phyloP scores from a whole-genome alignment of 1,140 invertebrate genomes.

The Riptortus pedestris region DNA sequence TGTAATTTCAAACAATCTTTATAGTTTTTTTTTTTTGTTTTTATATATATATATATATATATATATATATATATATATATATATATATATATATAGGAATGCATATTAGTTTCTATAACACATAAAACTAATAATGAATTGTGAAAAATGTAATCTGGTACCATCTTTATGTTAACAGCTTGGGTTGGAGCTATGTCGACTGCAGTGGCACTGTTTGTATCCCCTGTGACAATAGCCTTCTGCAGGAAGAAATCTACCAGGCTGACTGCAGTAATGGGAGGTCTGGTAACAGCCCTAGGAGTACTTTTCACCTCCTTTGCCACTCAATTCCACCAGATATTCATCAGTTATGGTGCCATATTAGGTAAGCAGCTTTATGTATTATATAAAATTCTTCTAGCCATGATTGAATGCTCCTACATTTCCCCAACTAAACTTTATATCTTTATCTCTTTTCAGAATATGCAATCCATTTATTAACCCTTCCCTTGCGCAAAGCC shows the following conservation, averaged over 20 bases:
- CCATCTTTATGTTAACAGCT: conserved; percentile 47
- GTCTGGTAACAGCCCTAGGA: conserved; percentile 70
- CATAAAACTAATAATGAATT: background rate
- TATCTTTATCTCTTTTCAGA: too few species aligned
- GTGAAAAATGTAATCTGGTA: background rate
- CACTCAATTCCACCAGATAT: conserved; percentile 77
- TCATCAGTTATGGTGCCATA: conserved; percentile 67
- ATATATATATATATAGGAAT: background rate
- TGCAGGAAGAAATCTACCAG: conserved; percentile 76
- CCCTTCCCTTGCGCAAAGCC: too few species aligned
- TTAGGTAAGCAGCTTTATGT: conserved; percentile 40
- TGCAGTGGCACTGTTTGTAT: conserved; percentile 65
- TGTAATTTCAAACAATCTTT: too few species aligned
- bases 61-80: background rate
- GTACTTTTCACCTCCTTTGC: conserved; percentile 82
- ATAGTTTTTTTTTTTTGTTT: background rate
- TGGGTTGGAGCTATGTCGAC: conserved; percentile 75
- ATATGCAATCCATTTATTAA: too few species aligned
- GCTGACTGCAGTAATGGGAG: conserved; percentile 77
- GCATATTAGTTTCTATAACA: background rate
- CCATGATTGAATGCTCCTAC: too few species aligned
- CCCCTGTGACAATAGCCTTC: conserved; percentile 72
- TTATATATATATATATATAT: background rate
- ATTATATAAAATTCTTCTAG: background rate
- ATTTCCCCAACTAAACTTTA: too few species aligned